Base-by-base conservation (phyloP, 2,113 vertebrate species). In the Pantherophis guttatus region DNA sequence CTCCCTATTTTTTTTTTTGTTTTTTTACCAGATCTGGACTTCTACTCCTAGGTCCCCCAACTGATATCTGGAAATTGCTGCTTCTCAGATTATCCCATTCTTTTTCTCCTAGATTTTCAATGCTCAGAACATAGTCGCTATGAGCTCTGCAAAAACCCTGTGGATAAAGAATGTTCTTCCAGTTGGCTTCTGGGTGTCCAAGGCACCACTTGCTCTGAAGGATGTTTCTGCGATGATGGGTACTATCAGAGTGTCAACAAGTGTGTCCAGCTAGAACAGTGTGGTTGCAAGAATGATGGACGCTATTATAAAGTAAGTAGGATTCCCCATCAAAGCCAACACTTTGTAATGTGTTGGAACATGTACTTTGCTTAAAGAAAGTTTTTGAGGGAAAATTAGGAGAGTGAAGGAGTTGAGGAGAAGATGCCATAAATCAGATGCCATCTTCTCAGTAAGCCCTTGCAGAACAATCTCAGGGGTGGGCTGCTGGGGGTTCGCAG, bases 171-270 rank as follows among this genome's bases (percentile, higher is more conserved):
- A 4, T 39, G 55, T 0, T 13, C 26, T 3, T 1, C 12, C 7
- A 17, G 53, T 15, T 88, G 53, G 53, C 90, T 54, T 24, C 54
- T 23, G 21, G 3, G 19, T 19, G 0, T 15, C 26, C 0, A 1
- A 23, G 2, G 53, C 19, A 48, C 26, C 0, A 0, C 54, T 4
- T 98, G 98, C 87, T 94, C 96, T 0, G 97, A 98, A 94, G 97
- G 97, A 89, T 98, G 97, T 75, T 96, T 97, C 95, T 98, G 97
- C 55, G 15, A 98, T 8, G 91, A 97, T 0, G 97, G 90, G 1
- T 96, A 95, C 95, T 95, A 98, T 75, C 95, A 96, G 88, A 98
- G 97, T 19, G 70, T 97, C 86, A 93, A 95, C 11, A 10, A 13
- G 9, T 98, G 98, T 8, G 96, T 98, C 21, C 96, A 93, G 0